A percentile compares a stretch with the other conserved stretches of the same genome.
Conservation (phyloP, 2,797 vertebrate genomes). For the Selene dorsalis region DNA sequence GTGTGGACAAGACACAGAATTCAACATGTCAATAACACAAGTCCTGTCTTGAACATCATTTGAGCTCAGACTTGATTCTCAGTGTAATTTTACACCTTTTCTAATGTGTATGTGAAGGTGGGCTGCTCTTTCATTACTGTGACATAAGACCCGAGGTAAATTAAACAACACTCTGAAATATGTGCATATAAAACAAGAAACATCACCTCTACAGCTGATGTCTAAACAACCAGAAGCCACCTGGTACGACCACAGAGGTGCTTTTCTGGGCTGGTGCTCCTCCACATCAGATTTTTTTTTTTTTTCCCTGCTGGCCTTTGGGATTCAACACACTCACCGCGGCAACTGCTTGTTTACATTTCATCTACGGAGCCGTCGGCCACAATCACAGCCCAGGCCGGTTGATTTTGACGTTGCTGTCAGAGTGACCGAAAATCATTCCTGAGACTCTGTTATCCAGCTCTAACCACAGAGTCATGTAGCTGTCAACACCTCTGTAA, state of each 20-base stretch:
- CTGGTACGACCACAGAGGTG: neutral
- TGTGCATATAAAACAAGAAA: neutral
- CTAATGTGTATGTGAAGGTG: neutral
- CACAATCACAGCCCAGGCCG: conserved; percentile 9
- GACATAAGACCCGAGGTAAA: too few species aligned
- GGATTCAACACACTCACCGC: neutral
- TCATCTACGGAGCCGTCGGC: conserved; percentile 10
- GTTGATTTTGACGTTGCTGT: neutral
- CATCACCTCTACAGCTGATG: neutral
- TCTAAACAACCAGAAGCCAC: neutral
- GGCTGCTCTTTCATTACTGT: neutral
- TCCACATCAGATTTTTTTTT: neutral
- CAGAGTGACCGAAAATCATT: neutral
- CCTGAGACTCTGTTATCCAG: neutral
- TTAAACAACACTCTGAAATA: too few species aligned
- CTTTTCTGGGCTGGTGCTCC: neutral
- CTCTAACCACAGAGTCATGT: neutral
- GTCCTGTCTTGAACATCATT: too few species aligned
- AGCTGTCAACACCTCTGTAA: neutral
- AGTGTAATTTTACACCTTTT: neutral
- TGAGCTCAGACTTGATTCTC: neutral
- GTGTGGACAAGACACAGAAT: neutral
- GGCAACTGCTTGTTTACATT: conserved; percentile 26
- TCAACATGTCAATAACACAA: neutral
- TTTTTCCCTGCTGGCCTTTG: neutral